Conservation (phyloP, 2,113 vertebrate species). For the Typhlomys cinereus region DNA sequence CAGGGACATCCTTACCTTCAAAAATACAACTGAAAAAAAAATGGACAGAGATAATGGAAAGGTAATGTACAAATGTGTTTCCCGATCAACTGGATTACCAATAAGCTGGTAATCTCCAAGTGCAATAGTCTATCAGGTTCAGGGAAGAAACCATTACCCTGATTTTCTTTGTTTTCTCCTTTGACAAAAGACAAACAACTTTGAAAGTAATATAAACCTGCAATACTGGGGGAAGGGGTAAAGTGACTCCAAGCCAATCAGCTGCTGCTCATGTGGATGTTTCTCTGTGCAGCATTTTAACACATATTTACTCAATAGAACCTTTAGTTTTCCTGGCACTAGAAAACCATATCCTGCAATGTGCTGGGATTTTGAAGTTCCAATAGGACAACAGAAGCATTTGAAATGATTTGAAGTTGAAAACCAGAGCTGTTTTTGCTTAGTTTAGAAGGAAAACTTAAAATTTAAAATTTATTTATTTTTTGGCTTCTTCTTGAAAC, state of each 20-base stretch:
- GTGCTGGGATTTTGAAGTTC: constrained; percentile 85
- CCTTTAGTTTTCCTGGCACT: constrained; percentile 85
- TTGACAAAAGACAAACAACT: constrained; percentile 74
- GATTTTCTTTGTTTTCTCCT: constrained; percentile 63
- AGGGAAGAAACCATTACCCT: constrained; percentile 33
- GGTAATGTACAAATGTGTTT: not conserved
- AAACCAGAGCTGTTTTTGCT: constrained; percentile 84
- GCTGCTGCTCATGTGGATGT: constrained; percentile 82
- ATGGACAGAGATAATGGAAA: not conserved
- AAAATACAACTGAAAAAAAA: constrained; percentile 15
- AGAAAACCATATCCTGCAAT: constrained; percentile 81
- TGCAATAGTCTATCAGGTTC: constrained; percentile 41
- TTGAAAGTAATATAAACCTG: constrained; percentile 69
- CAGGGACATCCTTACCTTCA: constrained; percentile 24
- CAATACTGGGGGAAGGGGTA: constrained; percentile 82
- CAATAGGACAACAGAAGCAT: constrained; percentile 82
- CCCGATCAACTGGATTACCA: not conserved
- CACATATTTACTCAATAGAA: constrained; percentile 87
- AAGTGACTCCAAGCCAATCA: constrained; percentile 78
- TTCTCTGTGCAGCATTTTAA: constrained; percentile 87
- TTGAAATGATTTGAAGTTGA: constrained; percentile 83
- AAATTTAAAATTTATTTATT: constrained; percentile 77
- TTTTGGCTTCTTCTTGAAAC: constrained; percentile 19
- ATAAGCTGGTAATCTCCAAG: constrained; percentile 16
- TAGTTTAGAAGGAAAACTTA: constrained; percentile 81